phyloP scores from a whole-genome alignment of 2,888 invertebrate species.

The Athetis lepigone region DNA sequence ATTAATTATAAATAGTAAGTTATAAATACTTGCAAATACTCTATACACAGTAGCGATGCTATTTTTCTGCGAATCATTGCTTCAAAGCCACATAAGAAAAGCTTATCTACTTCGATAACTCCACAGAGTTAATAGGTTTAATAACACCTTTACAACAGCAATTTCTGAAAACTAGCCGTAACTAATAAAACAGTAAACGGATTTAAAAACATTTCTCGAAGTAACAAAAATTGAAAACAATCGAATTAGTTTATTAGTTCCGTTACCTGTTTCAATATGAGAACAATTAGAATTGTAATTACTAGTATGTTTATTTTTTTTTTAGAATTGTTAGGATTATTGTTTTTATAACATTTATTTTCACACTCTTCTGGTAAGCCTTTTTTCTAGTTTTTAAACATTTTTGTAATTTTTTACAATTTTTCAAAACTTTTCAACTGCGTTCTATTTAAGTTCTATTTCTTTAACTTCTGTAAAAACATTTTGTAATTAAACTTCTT shows the following conservation, averaged over 20 bases:
- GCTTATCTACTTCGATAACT: no score
- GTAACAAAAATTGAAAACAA: conserved; percentile 37
- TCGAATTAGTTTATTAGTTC: conserved; percentile 24
- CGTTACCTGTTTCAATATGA: conserved; percentile 10
- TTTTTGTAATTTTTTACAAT: no score
- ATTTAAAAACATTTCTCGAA: conserved; percentile 23
- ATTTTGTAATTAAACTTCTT: no score
- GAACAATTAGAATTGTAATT: conserved; percentile 34
- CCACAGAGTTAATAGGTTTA: conserved; percentile 14
- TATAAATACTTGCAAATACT: no score
- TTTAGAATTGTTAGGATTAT: background rate
- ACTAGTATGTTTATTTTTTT: background rate
- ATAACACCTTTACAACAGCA: conserved; percentile 17
- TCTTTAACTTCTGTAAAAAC: no score
- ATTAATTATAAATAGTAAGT: no score
- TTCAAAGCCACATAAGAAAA: no score
- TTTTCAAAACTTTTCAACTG: no score
- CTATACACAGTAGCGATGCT: no score
- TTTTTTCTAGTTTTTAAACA: background rate
- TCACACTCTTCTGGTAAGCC: background rate
- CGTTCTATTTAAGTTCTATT: no score
- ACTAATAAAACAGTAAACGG: conserved; percentile 35
- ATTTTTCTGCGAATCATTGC: no score
- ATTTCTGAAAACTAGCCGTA: conserved; percentile 12
- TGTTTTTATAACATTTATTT: conserved; percentile 1